Base-by-base conservation (phyloP, 2,113 vertebrate genomes). In the Tupaia chinensis region DNA sequence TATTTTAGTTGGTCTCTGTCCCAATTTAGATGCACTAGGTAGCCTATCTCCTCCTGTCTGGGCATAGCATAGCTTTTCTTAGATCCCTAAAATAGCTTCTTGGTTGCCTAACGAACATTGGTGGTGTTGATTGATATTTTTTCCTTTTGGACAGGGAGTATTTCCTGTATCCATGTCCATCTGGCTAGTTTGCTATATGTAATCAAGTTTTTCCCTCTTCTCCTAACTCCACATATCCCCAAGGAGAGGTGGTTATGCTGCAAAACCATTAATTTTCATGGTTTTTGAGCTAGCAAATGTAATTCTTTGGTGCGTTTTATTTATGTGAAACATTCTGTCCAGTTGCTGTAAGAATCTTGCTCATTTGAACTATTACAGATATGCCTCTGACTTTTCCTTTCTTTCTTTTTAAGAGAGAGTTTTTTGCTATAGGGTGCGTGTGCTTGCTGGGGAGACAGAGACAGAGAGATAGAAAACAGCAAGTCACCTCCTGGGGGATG, bases 141-240 rank as follows among this genome's bases (percentile, higher is more conserved):
- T 87, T 92, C 80, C 77, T 96, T 92, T 93, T 89, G 87, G 61
- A 87, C 54, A 68, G 60, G 61, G 65, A 91, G 27, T 81, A 23
- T 44, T 92, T 95, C 54, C 81, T 97, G 72, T 92, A 56, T 94
- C 66, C 70, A 84, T 96, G 94, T 80, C 20, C 68, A 15, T 85
- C 29, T 77, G 82, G 7, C 20, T 89, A 16, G 7, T 95, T 92
- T 69, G 32, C 76, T 77, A 2, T 89, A 60, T 23, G 11, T 86
- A 89, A 65, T 87, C 68, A 95, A 66, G 60, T 10, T 9, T 68
- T 53, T 5, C 56, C 65, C 19, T 82, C n/a, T 34, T 58, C 3
- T 89, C 60, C 95, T 72, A 78, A 94, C 25, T 53, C 25, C 32
- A 16, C 34, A 74, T 87, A 92, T 80, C 23, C 60, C 73, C 34